Evolutionary conservation across 2,113 vertebrate species (phyloP), one percentile per base, ranked within the genome.

Genomic region (Merops nubicus): DNA sequence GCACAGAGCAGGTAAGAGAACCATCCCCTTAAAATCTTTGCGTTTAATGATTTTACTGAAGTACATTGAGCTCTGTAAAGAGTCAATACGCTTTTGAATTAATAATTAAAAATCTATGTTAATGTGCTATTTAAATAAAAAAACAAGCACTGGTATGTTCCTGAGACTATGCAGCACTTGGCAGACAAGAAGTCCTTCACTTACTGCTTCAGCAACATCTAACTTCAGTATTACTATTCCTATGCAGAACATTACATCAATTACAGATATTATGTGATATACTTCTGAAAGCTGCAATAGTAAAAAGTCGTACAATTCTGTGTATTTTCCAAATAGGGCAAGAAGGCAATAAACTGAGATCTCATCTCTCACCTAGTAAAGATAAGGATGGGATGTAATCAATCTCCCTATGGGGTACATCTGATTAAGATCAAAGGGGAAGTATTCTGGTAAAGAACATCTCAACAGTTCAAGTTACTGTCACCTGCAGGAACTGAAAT

Each of bases 401-500:
- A 62, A 36, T 83, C 92, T 89, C 67, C 40, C 50, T 36, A 42
- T 26, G 69, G 75, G 82, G 87, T 84, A 92, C 48, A 78, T 97
- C 91, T 84, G 81, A 92, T 96, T 87, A 97, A 97, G 91, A 98
- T 98, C 97, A 98, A 98, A 97, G 96, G 33, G 23, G 38, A 96
- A 91, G 64, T 93, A 78, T 95, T 96, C 51, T 93, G 75, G n/a
- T 68, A 94, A 90, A 96, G 96, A 96, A 94, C 88, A 94, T 94
- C 89, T 88, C 43, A 21, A 93, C 89, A 92, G 96, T 93, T 97
- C 95, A 91, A 97, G 89, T 94, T 96, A 95, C 93, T 92, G 65
- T 96, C 93, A 97, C 73, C 91, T 96, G 93, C 90, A 91, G 67
- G 54, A 92, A 95, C 63, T 92, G 95, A 96, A 97, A 97, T 80